Percentiles rank a stretch among this genome's conserved stretches.
phyloP scores from a whole-genome alignment of 1,140 invertebrate genomes.

The Micrasema minimum region DNA sequence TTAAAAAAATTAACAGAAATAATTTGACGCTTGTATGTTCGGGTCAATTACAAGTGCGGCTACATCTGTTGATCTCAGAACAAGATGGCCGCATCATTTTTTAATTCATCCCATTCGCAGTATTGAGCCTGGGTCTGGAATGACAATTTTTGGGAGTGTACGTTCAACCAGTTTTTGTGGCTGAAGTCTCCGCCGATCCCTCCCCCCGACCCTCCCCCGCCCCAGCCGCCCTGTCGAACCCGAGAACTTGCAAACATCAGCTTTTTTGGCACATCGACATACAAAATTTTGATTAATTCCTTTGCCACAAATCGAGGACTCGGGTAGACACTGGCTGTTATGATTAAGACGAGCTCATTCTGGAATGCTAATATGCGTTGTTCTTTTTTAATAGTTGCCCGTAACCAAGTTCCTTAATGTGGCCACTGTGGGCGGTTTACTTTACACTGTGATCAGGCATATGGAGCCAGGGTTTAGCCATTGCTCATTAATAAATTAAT shows the following conservation, averaged over 20 bases:
- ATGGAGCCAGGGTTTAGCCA: no score
- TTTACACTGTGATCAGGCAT: no score
- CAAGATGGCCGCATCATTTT: constrained; percentile 49
- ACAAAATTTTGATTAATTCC: constrained; percentile 52
- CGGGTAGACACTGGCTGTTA: constrained; percentile 17
- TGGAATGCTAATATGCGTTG: constrained; percentile 9
- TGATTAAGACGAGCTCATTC: constrained; percentile 36
- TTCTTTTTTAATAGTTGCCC: constrained; percentile 9
- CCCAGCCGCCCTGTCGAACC: constrained; percentile 20
- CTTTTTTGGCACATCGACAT: constrained; percentile 47
- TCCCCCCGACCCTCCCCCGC: constrained; percentile 13
- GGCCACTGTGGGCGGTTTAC: no score
- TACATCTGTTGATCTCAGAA: constrained; percentile 48
- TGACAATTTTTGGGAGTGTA: constrained; percentile 51
- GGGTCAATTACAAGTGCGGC: constrained; percentile 32
- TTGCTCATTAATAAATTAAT: no score
- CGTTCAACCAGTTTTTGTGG: constrained; percentile 50
- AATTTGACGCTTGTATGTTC: constrained; percentile 15
- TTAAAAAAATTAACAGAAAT: no score
- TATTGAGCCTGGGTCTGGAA: constrained; percentile 51
- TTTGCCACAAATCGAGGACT: constrained; percentile 40
- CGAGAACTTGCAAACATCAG: constrained; percentile 40
- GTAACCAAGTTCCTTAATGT: no score
- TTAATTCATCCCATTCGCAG: constrained; percentile 53
- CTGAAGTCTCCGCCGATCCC: constrained; percentile 39